A percentile compares a stretch with the other conserved stretches of the same genome.
phyloP scores from a whole-genome alignment of 2,797 vertebrate species.

The Gephyroberyx darwinii region DNA sequence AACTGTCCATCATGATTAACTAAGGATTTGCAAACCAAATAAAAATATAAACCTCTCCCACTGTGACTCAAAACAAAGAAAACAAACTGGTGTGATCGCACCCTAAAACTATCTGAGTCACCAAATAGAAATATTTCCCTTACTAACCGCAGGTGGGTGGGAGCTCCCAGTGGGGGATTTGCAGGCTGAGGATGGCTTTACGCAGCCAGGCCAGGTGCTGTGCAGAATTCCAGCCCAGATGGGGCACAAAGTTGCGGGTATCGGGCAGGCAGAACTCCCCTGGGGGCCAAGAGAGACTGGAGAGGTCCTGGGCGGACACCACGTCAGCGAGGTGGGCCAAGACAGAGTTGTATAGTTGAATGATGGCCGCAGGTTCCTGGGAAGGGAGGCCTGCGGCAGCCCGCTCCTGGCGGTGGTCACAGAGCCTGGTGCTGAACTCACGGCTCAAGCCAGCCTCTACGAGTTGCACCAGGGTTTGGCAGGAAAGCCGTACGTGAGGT shows the following conservation, averaged over 20 bases:
- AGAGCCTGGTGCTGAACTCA: conserved; percentile 87
- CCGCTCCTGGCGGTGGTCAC: conserved; percentile 83
- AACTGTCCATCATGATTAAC: too few relatives aligned
- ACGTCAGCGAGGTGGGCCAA: conserved; percentile 85
- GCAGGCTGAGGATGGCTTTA: conserved; percentile 87
- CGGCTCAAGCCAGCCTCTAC: conserved; percentile 85
- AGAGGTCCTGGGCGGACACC: conserved; percentile 83
- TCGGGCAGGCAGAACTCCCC: conserved; percentile 85
- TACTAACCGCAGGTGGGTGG: conserved; percentile 78
- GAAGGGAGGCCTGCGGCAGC: conserved; percentile 74
- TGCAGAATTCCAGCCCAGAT: conserved; percentile 87
- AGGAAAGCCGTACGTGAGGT: conserved; percentile 77
- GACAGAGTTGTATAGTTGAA: conserved; percentile 89
- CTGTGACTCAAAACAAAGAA: too few relatives aligned
- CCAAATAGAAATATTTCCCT: too few relatives aligned
- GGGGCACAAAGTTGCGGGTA: conserved; percentile 83
- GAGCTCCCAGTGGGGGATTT: conserved; percentile 87
- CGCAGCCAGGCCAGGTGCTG: conserved; percentile 89
- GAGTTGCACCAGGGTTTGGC: conserved; percentile 87
- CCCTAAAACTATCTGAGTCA: neutral
- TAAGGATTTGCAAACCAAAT: too few relatives aligned
- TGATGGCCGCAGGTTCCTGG: conserved; percentile 84
- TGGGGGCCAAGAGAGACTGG: conserved; percentile 89
- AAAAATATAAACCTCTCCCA: too few relatives aligned
- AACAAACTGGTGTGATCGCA: neutral